Percentiles rank a stretch among this genome's conserved stretches.
phyloP scores from a whole-genome alignment of 2,888 invertebrate species.

The Lochmaea capreae region DNA sequence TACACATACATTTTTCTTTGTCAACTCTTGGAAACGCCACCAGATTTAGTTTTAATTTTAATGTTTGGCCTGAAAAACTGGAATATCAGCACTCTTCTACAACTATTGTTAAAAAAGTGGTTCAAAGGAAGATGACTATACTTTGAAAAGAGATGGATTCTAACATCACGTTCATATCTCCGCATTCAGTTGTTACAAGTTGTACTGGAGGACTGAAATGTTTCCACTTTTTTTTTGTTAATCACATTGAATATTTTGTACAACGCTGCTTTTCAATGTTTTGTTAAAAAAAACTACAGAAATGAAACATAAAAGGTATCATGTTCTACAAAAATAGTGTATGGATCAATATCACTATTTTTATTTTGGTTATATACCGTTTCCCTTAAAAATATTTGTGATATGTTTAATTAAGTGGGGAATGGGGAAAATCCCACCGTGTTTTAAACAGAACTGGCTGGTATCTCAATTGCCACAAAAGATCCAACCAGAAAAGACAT shows the following conservation, averaged over 20 bases:
- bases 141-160: slow-evolving; percentile 8
- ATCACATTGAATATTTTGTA: not conserved
- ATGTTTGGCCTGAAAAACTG: slow-evolving; percentile 6
- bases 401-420: too few species aligned
- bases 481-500: too few species aligned
- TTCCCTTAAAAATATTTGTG: not conserved
- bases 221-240: not conserved
- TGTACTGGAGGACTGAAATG: not conserved
- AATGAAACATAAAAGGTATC: not conserved
- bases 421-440: too few species aligned
- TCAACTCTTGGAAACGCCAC: not conserved
- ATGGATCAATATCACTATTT: slow-evolving; percentile 2
- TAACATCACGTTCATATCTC: slow-evolving; percentile 1
- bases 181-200: slow-evolving; percentile 8
- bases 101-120: slow-evolving; percentile 9
- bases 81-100: not conserved
- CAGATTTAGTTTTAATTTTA: slow-evolving; percentile 5
- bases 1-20: not conserved
- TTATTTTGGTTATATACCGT: not conserved
- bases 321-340: not conserved
- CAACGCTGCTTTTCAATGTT: not conserved
- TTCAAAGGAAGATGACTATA: not conserved
- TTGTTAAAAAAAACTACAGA: not conserved
- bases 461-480: too few species aligned
- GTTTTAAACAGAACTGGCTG: too few species aligned